Percentiles rank a stretch among this genome's conserved stretches.
These are phyloP conservation scores for Cryptotermes secundus DNA, from an alignment of 1,140 invertebrate species.

Conservation along the genomic window DNA sequence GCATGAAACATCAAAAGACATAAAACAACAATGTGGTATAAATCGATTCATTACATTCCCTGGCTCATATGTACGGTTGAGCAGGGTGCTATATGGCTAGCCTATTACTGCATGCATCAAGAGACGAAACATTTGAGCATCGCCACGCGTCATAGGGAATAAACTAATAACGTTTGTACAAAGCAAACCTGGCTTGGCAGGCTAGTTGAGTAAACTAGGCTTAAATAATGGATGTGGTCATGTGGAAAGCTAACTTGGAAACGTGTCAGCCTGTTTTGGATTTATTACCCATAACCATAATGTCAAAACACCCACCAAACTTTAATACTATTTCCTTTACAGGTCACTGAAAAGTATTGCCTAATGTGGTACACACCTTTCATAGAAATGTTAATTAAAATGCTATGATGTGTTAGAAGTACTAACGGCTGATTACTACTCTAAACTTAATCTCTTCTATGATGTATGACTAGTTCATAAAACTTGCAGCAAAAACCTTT, in stretches of 20 bases:
- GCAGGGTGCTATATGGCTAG: neutral
- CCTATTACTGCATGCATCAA: neutral
- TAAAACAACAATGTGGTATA: constrained; percentile 17
- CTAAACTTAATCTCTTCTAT: neutral
- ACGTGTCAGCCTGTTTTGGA: neutral
- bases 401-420: neutral
- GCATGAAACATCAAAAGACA: constrained; percentile 20
- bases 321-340: neutral
- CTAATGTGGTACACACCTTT: neutral
- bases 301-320: neutral
- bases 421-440: neutral
- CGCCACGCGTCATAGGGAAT: constrained; percentile 1
- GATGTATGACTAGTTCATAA: neutral
- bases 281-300: constrained; percentile 18
- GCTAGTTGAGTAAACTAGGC: neutral
- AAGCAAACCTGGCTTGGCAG: neutral
- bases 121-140: constrained; percentile 17
- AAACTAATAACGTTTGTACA: constrained; percentile 12
- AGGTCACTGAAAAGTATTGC: neutral
- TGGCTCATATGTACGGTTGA: neutral
- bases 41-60: constrained; percentile 17
- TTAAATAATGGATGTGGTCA: constrained; percentile 14
- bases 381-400: neutral
- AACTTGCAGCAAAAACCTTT: neutral
- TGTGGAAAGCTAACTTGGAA: neutral